phyloP scores from a whole-genome alignment of 2,113 vertebrate species.

The Cairina moschata region DNA sequence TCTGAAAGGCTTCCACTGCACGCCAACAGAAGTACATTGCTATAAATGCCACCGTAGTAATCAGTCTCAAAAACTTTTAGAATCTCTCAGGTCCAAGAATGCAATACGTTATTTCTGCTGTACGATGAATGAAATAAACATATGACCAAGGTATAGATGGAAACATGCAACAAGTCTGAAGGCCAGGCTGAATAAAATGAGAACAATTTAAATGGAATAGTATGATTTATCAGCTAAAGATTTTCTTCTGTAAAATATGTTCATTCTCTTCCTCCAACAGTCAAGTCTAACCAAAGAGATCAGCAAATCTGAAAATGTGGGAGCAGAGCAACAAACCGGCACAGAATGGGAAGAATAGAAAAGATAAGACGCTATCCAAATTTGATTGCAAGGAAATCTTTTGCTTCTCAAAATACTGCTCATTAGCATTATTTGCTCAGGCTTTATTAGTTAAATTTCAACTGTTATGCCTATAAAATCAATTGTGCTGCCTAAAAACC shows the following conservation, averaged over 20 bases:
- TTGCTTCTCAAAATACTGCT: background rate
- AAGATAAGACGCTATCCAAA: background rate
- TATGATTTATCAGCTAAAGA: background rate
- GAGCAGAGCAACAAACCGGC: background rate
- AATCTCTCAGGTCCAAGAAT: background rate
- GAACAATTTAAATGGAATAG: background rate
- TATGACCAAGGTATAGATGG: background rate
- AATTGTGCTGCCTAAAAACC: background rate
- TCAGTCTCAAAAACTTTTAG: background rate
- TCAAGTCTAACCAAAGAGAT: background rate
- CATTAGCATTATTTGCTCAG: background rate
- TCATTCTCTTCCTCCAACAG: background rate
- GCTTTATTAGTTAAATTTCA: background rate
- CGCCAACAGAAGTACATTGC: background rate
- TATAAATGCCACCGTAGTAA: background rate
- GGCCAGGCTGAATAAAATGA: background rate
- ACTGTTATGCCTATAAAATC: background rate
- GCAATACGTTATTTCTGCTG: background rate
- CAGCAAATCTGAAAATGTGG: background rate
- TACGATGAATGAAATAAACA: background rate
- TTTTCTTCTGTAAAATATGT: background rate
- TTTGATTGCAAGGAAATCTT: background rate
- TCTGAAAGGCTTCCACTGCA: background rate
- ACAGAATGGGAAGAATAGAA: background rate
- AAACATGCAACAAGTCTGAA: background rate